phyloP scores from a whole-genome alignment of 2,888 invertebrate genomes.

The Sinopyrophorus schimmeli region DNA sequence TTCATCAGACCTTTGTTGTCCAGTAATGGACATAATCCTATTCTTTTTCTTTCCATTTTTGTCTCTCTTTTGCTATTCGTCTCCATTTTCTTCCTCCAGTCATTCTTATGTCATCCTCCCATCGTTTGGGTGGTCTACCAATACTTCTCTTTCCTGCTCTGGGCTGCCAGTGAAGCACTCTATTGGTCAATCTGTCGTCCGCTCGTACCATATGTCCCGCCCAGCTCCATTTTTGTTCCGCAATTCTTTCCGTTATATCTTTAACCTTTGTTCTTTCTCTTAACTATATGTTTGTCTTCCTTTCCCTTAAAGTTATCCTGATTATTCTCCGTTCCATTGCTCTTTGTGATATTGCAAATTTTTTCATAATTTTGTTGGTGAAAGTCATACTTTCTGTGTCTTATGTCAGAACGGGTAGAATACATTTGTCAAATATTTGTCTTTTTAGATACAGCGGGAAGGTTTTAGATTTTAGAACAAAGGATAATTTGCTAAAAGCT shows the following conservation, averaged over 20 bases:
- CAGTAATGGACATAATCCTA: too few species aligned
- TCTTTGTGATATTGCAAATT: constrained; percentile 4
- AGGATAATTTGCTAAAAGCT: constrained; percentile 3
- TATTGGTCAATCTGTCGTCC: background rate
- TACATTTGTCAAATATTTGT: background rate
- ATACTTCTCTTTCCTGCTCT: background rate
- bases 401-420: constrained; percentile 1
- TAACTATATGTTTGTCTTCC: background rate
- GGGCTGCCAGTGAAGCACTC: background rate
- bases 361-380: constrained; percentile 4
- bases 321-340: constrained; percentile 1
- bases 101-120: constrained; percentile 2
- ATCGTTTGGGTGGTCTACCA: background rate
- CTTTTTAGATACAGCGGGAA: constrained; percentile 5
- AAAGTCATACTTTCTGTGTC: constrained; percentile 2
- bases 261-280: constrained; percentile 6
- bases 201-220: background rate
- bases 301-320: background rate
- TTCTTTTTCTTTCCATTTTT: constrained; percentile 4
- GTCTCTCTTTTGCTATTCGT: background rate
- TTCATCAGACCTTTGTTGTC: too few species aligned
- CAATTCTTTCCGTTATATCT: background rate
- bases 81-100: constrained; percentile 2
- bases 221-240: constrained; percentile 1
- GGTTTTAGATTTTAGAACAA: background rate